Percentiles rank a stretch among this genome's conserved stretches.
Conservation (phyloP, 2,797 vertebrate genomes). For the Manis javanica region DNA sequence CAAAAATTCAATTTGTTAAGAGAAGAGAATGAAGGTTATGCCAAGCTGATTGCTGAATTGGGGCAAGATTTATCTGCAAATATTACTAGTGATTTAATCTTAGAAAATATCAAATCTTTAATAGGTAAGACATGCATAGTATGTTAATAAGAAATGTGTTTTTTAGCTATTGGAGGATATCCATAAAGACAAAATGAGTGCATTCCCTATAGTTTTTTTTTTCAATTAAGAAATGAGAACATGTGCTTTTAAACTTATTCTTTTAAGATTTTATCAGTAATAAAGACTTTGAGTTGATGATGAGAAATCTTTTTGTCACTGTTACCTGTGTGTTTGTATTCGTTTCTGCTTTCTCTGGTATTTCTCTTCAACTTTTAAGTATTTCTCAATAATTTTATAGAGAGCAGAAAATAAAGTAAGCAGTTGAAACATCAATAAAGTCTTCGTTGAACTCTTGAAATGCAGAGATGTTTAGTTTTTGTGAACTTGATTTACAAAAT, state of each 20-base stretch:
- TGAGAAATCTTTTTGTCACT: constrained; percentile 54
- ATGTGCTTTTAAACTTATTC: not conserved
- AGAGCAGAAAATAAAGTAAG: constrained; percentile 15
- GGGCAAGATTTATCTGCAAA: constrained; percentile 97
- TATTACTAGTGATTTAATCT: constrained; percentile 96
- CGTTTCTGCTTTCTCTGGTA: constrained; percentile 48
- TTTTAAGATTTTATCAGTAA: constrained; percentile 52
- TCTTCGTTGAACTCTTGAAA: constrained; percentile 47
- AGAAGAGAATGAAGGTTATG: constrained; percentile 99
- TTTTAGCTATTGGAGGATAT: constrained; percentile 52
- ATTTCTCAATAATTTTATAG: constrained; percentile 44
- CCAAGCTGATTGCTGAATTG: constrained; percentile 97
- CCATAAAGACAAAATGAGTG: constrained; percentile 45
- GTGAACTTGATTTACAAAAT: constrained; percentile 61
- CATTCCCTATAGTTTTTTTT: not conserved
- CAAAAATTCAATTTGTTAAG: constrained; percentile 99
- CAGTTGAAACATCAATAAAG: constrained; percentile 43
- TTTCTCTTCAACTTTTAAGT: constrained; percentile 55
- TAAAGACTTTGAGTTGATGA: constrained; percentile 43
- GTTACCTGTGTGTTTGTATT: constrained; percentile 43
- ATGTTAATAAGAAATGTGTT: constrained; percentile 47
- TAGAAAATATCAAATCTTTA: constrained; percentile 99
- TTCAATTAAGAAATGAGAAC: constrained; percentile 20
- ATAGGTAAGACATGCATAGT: constrained; percentile 92
- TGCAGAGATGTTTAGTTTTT: constrained; percentile 28